Conservation (phyloP, 2,797 vertebrate genomes). For the Bovichtus diacanthus region DNA sequence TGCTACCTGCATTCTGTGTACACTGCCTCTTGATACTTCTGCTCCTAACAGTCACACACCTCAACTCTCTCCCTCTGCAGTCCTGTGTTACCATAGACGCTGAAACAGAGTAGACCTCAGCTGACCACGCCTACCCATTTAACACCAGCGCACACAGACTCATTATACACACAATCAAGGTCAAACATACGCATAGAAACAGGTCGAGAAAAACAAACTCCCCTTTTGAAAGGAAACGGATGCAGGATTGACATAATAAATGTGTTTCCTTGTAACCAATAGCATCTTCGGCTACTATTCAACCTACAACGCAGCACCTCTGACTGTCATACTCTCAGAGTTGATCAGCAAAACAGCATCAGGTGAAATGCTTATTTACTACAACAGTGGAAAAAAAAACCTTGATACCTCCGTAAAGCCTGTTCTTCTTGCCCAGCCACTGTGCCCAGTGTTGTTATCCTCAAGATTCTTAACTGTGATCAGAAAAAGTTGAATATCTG, state of each 20-base stretch:
- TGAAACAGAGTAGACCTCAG: slow-evolving; percentile 42
- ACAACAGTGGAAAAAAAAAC: slow-evolving; percentile 64
- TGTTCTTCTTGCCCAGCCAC: slow-evolving; percentile 36
- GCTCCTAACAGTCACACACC: slow-evolving; percentile 38
- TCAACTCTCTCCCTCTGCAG: slow-evolving; percentile 46
- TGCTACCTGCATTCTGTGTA: slow-evolving; percentile 30
- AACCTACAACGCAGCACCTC: background rate
- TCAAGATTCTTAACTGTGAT: slow-evolving; percentile 39
- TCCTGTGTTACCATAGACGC: slow-evolving; percentile 57
- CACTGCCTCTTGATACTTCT: slow-evolving; percentile 40
- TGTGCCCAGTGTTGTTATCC: slow-evolving; percentile 52
- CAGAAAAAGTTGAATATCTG: slow-evolving; percentile 12
- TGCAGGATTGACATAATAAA: slow-evolving; percentile 48
- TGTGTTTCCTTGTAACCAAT: slow-evolving; percentile 48
- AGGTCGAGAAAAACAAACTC: slow-evolving; percentile 36
- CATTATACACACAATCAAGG: slow-evolving; percentile 60
- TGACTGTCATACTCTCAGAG: background rate
- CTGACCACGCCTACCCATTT: slow-evolving; percentile 58
- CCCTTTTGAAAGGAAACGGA: slow-evolving; percentile 59
- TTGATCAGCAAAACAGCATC: slow-evolving; percentile 36
- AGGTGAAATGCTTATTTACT: slow-evolving; percentile 64
- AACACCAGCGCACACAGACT: slow-evolving; percentile 34
- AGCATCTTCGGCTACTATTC: slow-evolving; percentile 20
- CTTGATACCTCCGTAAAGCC: slow-evolving; percentile 45
- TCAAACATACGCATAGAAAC: slow-evolving; percentile 51